Evolutionary conservation across 1,140 invertebrate genomes (phyloP).

Genomic region (Drosophila biarmipes): DNA sequence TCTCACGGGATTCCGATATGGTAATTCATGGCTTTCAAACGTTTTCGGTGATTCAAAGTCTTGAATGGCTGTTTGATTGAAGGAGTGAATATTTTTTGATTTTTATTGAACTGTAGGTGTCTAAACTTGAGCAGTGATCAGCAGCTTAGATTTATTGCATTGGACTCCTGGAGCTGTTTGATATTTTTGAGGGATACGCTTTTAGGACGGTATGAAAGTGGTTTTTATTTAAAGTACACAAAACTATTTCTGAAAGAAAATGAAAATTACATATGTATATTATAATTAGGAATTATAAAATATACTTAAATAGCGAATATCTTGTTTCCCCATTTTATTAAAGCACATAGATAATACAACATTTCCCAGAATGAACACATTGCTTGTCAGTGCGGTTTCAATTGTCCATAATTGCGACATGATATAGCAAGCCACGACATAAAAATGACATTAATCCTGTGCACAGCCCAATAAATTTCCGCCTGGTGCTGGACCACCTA

Average conservation of each 20-base stretch:
- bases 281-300: not conserved
- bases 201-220: not conserved
- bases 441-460: constrained; percentile 20
- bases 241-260: too few species aligned
- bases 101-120: constrained; percentile 37
- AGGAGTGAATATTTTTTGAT: constrained; percentile 34
- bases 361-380: constrained; percentile 30
- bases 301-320: not conserved
- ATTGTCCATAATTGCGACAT: constrained; percentile 34
- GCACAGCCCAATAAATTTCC: constrained; percentile 19
- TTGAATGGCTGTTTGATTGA: constrained; percentile 53
- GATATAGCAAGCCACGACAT: constrained; percentile 29
- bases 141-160: constrained; percentile 12
- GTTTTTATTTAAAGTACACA: too few species aligned
- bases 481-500: constrained; percentile 20
- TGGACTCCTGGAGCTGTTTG: not conserved
- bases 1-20: constrained; percentile 44
- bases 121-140: constrained; percentile 33
- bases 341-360: not conserved
- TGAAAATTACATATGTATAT: too few species aligned
- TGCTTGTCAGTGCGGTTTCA: constrained; percentile 13
- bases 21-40: constrained; percentile 55
- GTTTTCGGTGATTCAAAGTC: constrained; percentile 39
- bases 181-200: not conserved
- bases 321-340: not conserved